Base-by-base conservation (phyloP, 2,113 vertebrate species). In the Elephas maximus region DNA sequence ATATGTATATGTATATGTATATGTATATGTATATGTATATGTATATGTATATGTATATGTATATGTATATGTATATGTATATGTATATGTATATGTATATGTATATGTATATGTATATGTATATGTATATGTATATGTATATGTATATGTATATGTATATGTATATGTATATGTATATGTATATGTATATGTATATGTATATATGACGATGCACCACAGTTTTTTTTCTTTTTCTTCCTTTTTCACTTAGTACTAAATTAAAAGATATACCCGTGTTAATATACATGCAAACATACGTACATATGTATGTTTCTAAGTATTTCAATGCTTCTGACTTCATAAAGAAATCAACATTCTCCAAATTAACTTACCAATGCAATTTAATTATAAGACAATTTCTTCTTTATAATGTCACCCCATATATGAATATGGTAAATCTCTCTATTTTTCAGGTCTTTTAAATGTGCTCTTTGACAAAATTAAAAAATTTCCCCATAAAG, bases 301-400 rank as follows among this genome's bases (percentile, higher is more conserved):
- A 2, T 20, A 30, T 78, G n/a, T 8, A 77, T 85, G 8, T 92
- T 45, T 90, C 28, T 62, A 6, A 45, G 18, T 69, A 69, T 81
- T 96, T 94, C 12, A 90, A 11, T 57, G 6, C 41, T 94, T 90
- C 48, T 86, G 41, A 51, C 45, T 94, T 89, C 62, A 33, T 81
- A 62, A 51, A 89, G 78, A 90, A 37, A 89, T 92, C 28, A 89
- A 0, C 41, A 86, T 91, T 94, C 33, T 86, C 60, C 60, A 51
- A 77, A 92, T 77, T 77, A 90, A 57, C 48, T 77, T 89, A 20
- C 23, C 12, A 81, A 74, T 8, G 17, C 45, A n/a, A 90, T 62
- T 28, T 37, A 76, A 51, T 86, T 69, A 12, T 96, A 94, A 94
- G 79, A 89, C 63, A 85, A 89, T 77, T 6, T 9, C n/a, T 37